Conservation (phyloP, 2,888 invertebrate genomes). For the Pseudanteris insignis region DNA sequence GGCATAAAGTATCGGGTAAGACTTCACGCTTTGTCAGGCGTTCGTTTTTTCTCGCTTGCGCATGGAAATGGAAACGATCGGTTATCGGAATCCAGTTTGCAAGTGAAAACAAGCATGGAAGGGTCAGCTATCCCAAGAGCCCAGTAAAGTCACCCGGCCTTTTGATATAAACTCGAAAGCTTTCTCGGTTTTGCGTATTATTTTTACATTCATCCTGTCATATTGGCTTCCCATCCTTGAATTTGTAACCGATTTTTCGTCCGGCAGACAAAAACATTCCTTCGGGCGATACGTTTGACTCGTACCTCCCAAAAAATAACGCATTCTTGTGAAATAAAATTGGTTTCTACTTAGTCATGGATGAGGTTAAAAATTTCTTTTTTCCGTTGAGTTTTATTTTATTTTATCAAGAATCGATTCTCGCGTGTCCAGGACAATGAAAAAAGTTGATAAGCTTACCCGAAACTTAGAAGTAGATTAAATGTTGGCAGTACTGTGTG, state of each 20-base stretch:
- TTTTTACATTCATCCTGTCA: conserved; percentile 53
- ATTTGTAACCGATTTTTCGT: conserved; percentile 32
- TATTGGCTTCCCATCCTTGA: conserved; percentile 22
- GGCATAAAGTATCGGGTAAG: no score
- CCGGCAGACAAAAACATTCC: conserved; percentile 14
- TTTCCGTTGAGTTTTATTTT: no score
- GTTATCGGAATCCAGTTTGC: conserved; percentile 64
- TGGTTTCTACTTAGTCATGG: no score
- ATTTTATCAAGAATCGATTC: no score
- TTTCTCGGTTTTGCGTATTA: conserved; percentile 57
- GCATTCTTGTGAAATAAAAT: no score
- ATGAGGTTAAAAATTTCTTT: no score
- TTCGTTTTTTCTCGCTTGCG: conserved; percentile 41
- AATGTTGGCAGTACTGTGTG: conserved; percentile 35
- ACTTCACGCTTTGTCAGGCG: conserved; percentile 31
- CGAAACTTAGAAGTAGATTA: conserved; percentile 20
- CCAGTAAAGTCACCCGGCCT: conserved; percentile 21
- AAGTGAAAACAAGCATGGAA: conserved; percentile 62
- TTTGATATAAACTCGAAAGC: conserved; percentile 54
- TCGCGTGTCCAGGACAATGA: no score
- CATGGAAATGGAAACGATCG: conserved; percentile 64
- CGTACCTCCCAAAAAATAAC: no score
- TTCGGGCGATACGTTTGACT: conserved; percentile 3
- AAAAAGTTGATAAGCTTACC: conserved; percentile 19
- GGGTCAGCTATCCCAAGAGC: conserved; percentile 53